Conservation (phyloP, 2,797 vertebrate genomes). For the Girardinus metallicus region DNA sequence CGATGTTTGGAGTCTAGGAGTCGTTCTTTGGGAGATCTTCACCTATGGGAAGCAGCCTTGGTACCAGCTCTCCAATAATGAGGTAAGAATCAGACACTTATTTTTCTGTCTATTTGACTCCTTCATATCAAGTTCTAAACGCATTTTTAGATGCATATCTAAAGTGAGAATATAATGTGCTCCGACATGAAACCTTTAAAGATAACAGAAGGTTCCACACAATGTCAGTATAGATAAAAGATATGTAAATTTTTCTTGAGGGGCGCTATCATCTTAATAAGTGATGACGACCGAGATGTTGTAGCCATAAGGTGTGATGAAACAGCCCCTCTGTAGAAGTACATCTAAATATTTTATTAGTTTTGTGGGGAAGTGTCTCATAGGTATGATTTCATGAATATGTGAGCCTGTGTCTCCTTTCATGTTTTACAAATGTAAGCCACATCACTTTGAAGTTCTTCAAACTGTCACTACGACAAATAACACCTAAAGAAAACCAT, state of each 20-base stretch:
- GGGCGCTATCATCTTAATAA: constrained; percentile 33
- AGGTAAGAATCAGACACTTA: constrained; percentile 79
- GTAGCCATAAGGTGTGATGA: constrained; percentile 20
- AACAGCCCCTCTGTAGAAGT: constrained; percentile 25
- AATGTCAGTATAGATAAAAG: constrained; percentile 6
- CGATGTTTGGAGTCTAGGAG: constrained; percentile 98
- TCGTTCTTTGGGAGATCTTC: constrained; percentile 99
- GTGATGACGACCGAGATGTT: constrained; percentile 39
- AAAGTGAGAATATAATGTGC: neutral
- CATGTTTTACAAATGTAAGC: neutral
- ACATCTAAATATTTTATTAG: constrained; percentile 40
- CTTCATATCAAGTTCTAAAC: constrained; percentile 2
- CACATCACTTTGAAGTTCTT: neutral
- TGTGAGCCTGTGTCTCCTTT: constrained; percentile 7
- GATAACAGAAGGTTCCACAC: neutral
- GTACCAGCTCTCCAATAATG: constrained; percentile 99
- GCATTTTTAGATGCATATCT: neutral
- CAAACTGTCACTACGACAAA: neutral
- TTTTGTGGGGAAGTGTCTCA: constrained; percentile 17
- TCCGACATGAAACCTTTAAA: neutral
- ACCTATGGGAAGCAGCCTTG: constrained; percentile 99
- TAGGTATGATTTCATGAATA: constrained; percentile 10
- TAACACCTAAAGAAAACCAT: constrained; percentile 4
- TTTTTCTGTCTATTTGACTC: neutral
- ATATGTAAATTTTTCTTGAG: constrained; percentile 14